phyloP scores from a whole-genome alignment of 1,140 invertebrate genomes.

The Chironomus tepperi region DNA sequence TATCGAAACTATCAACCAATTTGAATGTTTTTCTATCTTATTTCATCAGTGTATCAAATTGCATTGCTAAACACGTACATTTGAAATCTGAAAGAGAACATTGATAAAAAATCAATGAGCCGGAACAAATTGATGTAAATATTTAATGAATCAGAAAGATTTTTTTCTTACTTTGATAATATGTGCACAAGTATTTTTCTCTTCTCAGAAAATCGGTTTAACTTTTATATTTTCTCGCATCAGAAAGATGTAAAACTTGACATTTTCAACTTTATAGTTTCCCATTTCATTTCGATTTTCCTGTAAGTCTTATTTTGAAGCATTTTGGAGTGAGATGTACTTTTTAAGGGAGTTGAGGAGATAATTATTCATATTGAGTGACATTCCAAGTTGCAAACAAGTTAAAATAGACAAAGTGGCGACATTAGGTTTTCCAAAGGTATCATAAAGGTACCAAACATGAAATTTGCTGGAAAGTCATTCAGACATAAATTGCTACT shows the following conservation, averaged over 20 bases:
- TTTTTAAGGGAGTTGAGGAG: no score
- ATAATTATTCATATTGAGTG: no score
- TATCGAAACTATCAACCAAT: no score
- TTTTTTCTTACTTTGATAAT: background rate
- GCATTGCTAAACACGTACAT: conserved; percentile 18
- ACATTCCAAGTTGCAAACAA: no score
- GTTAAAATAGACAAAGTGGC: no score
- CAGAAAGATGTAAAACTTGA: background rate
- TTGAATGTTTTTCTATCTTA: no score
- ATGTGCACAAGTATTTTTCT: background rate
- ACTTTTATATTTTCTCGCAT: background rate
- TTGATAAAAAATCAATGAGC: conserved; percentile 24
- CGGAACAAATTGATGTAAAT: conserved; percentile 17
- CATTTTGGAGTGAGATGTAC: no score
- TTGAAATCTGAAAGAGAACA: background rate
- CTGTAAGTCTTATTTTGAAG: no score
- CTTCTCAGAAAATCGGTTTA: background rate
- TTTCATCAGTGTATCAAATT: background rate
- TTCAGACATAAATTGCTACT: no score
- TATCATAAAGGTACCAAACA: no score
- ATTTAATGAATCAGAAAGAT: conserved; percentile 23
- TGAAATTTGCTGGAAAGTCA: no score
- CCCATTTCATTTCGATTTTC: background rate
- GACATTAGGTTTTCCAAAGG: no score
- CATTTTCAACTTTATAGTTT: conserved; percentile 13